These are phyloP conservation scores for Choreutis nemorana DNA, from an alignment of 2,888 invertebrate species.

Conservation along the genomic window DNA sequence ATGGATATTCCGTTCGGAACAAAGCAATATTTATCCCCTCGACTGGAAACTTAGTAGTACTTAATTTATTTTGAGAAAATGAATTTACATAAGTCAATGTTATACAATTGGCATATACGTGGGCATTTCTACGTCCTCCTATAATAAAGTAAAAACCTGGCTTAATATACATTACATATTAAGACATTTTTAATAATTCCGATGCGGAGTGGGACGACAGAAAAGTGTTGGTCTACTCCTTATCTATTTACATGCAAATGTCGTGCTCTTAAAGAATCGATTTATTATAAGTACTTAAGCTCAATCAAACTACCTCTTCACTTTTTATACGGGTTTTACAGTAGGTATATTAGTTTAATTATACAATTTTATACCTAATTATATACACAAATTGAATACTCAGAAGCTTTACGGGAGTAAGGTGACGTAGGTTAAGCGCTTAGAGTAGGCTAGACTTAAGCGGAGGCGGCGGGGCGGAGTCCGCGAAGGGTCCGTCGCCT, in stretches of 20 bases:
- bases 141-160: too few species aligned
- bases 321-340: conserved; percentile 67
- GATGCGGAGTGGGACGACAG: too few species aligned
- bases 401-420: conserved; percentile 66
- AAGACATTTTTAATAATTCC: too few species aligned
- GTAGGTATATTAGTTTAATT: conserved; percentile 62
- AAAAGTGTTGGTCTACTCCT: too few species aligned
- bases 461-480: conserved; percentile 46
- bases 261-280: conserved; percentile 48
- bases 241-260: too few species aligned
- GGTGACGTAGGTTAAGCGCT: conserved; percentile 43
- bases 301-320: conserved; percentile 65
- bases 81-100: conserved; percentile 59
- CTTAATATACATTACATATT: too few species aligned
- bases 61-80: conserved; percentile 64
- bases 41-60: conserved; percentile 64
- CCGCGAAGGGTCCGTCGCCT: conserved; percentile 59
- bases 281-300: conserved; percentile 65
- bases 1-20: conserved; percentile 35
- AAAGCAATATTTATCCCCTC: conserved; percentile 56
- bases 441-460: conserved; percentile 37
- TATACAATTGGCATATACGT: too few species aligned
- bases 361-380: conserved; percentile 65
- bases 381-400: conserved; percentile 64
- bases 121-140: conserved; percentile 51